Conservation (phyloP, 2,113 vertebrate species). For the Grammomys dolichurus region DNA sequence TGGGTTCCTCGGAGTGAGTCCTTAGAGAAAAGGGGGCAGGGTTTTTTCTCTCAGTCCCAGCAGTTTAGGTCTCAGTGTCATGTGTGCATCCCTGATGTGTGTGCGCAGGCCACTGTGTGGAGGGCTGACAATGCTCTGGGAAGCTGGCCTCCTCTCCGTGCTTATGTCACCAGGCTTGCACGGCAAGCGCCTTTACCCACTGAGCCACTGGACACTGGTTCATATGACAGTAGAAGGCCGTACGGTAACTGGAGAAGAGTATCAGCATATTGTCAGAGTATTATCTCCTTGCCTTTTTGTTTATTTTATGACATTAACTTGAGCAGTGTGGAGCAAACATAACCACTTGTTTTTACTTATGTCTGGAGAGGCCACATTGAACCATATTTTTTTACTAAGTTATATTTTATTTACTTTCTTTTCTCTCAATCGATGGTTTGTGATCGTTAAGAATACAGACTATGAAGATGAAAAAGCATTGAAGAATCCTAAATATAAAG, state of each 20-base stretch:
- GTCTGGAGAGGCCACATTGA: neutral
- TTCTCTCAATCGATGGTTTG: conserved; percentile 56
- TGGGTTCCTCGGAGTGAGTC: neutral
- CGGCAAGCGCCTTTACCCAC: neutral
- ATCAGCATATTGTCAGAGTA: neutral
- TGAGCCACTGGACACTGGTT: neutral
- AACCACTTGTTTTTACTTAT: neutral
- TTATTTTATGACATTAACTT: conserved; percentile 39
- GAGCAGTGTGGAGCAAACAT: neutral
- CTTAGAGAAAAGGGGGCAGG: conserved; percentile 26
- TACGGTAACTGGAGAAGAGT: neutral
- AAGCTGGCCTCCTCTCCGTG: neutral
- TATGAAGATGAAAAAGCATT: conserved; percentile 92
- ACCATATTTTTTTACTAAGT: conserved; percentile 3
- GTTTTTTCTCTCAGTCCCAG: neutral
- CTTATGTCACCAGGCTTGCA: neutral
- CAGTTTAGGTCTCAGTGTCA: neutral
- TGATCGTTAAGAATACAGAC: conserved; percentile 91
- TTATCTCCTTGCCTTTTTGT: neutral
- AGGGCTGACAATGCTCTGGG: neutral
- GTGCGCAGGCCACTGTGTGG: neutral
- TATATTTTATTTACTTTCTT: conserved; percentile 46
- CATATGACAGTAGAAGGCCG: neutral
- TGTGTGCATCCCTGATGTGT: neutral
- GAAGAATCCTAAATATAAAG: conserved; percentile 95